Percentiles rank a stretch among this genome's conserved stretches.
These are phyloP conservation scores for Oreochromis spilurus DNA, from an alignment of 2,113 vertebrate genomes.

Conservation along the genomic window DNA sequence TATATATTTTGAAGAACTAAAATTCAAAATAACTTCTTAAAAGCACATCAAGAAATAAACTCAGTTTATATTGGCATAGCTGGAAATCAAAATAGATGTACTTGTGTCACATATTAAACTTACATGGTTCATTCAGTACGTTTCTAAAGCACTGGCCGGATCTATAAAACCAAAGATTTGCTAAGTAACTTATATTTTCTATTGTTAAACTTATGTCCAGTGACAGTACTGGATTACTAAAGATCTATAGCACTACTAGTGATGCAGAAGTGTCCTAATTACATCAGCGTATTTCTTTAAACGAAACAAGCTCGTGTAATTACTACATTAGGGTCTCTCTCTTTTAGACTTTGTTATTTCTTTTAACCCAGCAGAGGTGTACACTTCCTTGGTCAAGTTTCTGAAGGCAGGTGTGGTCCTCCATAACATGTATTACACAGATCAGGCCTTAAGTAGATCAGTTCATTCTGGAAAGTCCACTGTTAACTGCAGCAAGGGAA, in stretches of 20 bases:
- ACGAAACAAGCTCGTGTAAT: neutral
- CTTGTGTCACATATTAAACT: neutral
- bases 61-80: neutral
- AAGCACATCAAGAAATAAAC: neutral
- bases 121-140: neutral
- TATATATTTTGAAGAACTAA: conserved; percentile 6
- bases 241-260: neutral
- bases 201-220: neutral
- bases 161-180: neutral
- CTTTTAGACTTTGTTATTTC: neutral
- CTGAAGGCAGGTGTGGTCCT: neutral
- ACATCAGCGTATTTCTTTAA: neutral
- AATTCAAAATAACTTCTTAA: neutral
- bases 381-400: neutral
- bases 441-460: conserved; percentile 54
- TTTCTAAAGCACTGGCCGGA: neutral
- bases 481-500: conserved; percentile 32
- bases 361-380: neutral
- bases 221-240: neutral
- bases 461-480: conserved; percentile 42
- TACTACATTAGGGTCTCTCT: neutral
- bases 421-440: conserved; percentile 20
- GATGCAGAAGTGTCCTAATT: neutral
- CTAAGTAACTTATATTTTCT: neutral
- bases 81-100: neutral